Conservation (phyloP, 2,888 invertebrate genomes). For the Caprella mutica region DNA sequence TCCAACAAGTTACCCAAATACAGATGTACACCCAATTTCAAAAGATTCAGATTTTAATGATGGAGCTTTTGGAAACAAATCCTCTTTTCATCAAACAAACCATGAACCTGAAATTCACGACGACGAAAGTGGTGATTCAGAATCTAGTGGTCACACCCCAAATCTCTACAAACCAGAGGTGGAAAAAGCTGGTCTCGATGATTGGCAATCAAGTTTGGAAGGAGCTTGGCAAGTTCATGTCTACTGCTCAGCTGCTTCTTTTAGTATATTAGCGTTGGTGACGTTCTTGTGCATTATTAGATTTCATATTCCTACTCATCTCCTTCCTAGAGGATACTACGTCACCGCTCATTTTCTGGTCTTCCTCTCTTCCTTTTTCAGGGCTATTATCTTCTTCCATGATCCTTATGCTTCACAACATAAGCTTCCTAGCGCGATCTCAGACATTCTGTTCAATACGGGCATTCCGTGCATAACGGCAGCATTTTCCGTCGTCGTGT, state of each 20-base stretch:
- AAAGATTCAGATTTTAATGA: too few relatives aligned
- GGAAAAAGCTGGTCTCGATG: constrained; percentile 11
- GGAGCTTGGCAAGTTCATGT: constrained; percentile 87
- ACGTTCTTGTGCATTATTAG: constrained; percentile 75
- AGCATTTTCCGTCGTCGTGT: constrained; percentile 75
- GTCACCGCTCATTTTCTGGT: constrained; percentile 70
- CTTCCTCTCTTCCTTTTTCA: constrained; percentile 65
- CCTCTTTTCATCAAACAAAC: too few relatives aligned
- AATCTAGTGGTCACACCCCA: background rate
- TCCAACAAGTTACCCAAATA: background rate
- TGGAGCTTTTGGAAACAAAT: too few relatives aligned
- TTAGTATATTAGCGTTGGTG: constrained; percentile 69
- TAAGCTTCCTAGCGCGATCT: constrained; percentile 62
- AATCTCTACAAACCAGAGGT: constrained; percentile 6
- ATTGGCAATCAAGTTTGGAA: constrained; percentile 42
- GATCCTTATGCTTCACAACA: constrained; percentile 82
- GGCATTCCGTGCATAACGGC: constrained; percentile 77
- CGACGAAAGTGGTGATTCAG: background rate
- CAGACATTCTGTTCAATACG: constrained; percentile 69
- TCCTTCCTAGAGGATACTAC: constrained; percentile 78
- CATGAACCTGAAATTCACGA: background rate
- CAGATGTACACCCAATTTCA: too few relatives aligned
- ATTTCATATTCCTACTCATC: constrained; percentile 71
- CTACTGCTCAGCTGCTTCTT: constrained; percentile 72
- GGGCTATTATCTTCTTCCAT: constrained; percentile 76